Evolutionary conservation across 2,113 vertebrate genomes (phyloP).

Genomic region (Paralichthys olivaceus): DNA sequence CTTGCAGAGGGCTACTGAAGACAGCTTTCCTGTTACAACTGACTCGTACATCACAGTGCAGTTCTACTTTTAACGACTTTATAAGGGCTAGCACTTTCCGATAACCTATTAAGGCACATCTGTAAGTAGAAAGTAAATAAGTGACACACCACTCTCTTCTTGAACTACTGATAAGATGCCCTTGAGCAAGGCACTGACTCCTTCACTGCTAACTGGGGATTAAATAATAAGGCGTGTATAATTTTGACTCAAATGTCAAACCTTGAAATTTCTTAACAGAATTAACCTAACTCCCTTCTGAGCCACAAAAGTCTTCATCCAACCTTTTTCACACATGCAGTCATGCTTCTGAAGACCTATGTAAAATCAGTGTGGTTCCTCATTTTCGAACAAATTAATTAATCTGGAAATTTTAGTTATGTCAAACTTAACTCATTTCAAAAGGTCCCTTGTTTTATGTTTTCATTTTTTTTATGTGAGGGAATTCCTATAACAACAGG

Average conservation of each 20-base stretch:
- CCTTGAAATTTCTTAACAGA: too few species aligned
- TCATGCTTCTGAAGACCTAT: too few species aligned
- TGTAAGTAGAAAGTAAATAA: neutral
- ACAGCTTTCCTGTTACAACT: neutral
- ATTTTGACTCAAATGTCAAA: too few species aligned
- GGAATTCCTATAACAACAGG: neutral
- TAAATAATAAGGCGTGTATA: neutral
- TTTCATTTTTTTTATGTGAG: neutral
- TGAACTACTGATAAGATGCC: constrained; percentile 9
- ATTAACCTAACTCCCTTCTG: too few species aligned
- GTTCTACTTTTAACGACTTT: neutral
- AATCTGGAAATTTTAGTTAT: too few species aligned
- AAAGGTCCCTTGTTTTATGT: too few species aligned
- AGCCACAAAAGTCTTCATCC: too few species aligned
- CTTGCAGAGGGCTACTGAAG: neutral
- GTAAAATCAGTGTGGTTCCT: too few species aligned
- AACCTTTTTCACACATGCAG: too few species aligned
- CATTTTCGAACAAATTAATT: too few species aligned
- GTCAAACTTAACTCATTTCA: too few species aligned
- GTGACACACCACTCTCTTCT: neutral
- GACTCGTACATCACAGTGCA: neutral
- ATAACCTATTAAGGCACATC: neutral
- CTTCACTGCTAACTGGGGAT: neutral
- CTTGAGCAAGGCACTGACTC: constrained; percentile 12
- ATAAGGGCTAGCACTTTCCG: neutral